A percentile compares a stretch with the other conserved stretches of the same genome.
Conservation (phyloP, 2,888 invertebrate genomes). For the Pammene fasciana region DNA sequence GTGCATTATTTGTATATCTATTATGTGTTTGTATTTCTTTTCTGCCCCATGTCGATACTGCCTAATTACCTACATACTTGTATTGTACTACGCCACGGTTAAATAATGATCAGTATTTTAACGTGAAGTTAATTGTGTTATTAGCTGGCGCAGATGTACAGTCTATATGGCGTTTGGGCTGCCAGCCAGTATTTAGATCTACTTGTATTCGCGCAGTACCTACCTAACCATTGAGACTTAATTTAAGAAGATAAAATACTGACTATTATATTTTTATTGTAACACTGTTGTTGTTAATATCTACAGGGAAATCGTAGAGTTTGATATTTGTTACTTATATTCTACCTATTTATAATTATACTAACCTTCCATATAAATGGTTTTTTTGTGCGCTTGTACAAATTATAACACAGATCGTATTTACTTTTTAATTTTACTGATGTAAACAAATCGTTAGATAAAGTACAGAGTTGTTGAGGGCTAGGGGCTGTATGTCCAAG, state of each 20-base stretch:
- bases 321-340: slow-evolving; percentile 58
- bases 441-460: not conserved
- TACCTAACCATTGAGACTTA: too few relatives aligned
- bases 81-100: not conserved
- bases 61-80: not conserved
- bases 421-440: slow-evolving; percentile 11
- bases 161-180: too few relatives aligned
- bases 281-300: slow-evolving; percentile 60
- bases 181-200: too few relatives aligned
- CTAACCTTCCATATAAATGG: slow-evolving; percentile 46
- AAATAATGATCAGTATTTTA: slow-evolving; percentile 11
- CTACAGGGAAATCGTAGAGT: slow-evolving; percentile 74
- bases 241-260: slow-evolving; percentile 24
- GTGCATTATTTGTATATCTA: too few relatives aligned
- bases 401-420: not conserved
- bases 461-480: slow-evolving; percentile 48
- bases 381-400: slow-evolving; percentile 49
- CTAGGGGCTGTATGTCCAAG: slow-evolving; percentile 61
- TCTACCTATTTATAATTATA: slow-evolving; percentile 45
- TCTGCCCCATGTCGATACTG: not conserved
- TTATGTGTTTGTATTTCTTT: too few relatives aligned
- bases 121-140: not conserved
- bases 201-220: slow-evolving; percentile 1
- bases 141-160: slow-evolving; percentile 5
- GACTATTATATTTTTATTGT: not conserved